Evolutionary conservation across 92 coral and sea anemone species (phyloP), one percentile per base, ranked within the genome.

Genomic region (Epizoanthus ramosus): DNA sequence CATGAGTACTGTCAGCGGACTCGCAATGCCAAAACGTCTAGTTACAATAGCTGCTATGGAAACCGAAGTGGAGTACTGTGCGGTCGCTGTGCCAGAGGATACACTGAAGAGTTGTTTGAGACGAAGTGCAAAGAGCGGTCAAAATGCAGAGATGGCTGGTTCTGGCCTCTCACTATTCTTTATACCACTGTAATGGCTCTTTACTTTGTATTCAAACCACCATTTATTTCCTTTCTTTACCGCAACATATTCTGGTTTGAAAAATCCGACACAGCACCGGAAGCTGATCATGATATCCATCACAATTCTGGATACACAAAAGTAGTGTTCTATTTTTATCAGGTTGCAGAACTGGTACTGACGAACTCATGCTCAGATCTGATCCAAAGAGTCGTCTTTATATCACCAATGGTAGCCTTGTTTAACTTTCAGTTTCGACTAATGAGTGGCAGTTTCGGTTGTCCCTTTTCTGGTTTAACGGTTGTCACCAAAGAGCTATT

Each of bases 401-500:
- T 79, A 21, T 7, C 25, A 37, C 56, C 79, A 10, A 14, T 85
- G 31, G 17, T 79, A 31, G 69, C 86, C 8, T 58, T 71, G n/a
- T 88, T 76, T 68, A 88, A 80, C 80, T 85, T 88, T 73, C 24
- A 85, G 43, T 74, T 73, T 13, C 68, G 57, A 0, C 25, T 84
- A 65, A 5, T 85, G 3, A 14, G 50, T 7, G 68, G 28, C 15
- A 59, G 69, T 58, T 43, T 85, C 31, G 83, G 66, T 3, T 85
- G 91, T 75, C 91, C 93, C 25, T 80, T 90, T 84, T 80, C 84
- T 3, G 93, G 91, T 21, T 24, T 87, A 31, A 87, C 91, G 15
- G 91, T 88, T 16, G 91, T 90, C 45, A 90, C 91, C 4, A 90
- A 87, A 57, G 84, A 90, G 63, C 45, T 90, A 21, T 73, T 90